Conservation (phyloP, 2,797 vertebrate species). For the Allobates femoralis region DNA sequence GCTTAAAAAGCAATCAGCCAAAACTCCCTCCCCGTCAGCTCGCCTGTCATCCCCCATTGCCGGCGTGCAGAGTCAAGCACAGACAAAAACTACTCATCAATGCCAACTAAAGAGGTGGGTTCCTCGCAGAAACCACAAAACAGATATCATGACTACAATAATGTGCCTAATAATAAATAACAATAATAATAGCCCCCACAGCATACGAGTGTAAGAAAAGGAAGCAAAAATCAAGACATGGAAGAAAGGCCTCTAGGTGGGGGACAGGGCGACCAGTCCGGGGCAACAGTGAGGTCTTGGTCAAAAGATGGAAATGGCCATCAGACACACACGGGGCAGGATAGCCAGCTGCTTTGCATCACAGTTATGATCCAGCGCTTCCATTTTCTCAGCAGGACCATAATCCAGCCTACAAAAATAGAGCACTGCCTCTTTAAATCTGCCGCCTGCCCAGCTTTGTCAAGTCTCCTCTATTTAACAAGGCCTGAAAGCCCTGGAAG, state of each 20-base stretch:
- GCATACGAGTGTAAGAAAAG: background rate
- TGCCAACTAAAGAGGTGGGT: constrained; percentile 70
- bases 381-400: background rate
- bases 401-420: constrained; percentile 47
- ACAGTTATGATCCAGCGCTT: background rate
- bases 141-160: constrained; percentile 64
- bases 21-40: constrained; percentile 89
- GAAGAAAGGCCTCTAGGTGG: constrained; percentile 67
- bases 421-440: constrained; percentile 85
- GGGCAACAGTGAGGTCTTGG: constrained; percentile 34
- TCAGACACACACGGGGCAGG: too few species aligned
- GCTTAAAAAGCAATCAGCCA: constrained; percentile 90
- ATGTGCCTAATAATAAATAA: background rate
- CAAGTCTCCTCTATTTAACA: constrained; percentile 90
- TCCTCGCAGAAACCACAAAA: constrained; percentile 67
- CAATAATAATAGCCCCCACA: too few species aligned
- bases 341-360: too few species aligned
- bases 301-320: too few species aligned
- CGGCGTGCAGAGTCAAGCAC: constrained; percentile 86
- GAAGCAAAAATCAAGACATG: constrained; percentile 46
- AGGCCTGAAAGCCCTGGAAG: constrained; percentile 84
- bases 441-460: constrained; percentile 85
- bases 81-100: constrained; percentile 67
- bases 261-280: constrained; percentile 73
- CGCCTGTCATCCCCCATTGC: constrained; percentile 91